Percentiles rank a stretch among this genome's conserved stretches.
phyloP scores from a whole-genome alignment of 1,140 invertebrate genomes.

The Antheraea mylitta region DNA sequence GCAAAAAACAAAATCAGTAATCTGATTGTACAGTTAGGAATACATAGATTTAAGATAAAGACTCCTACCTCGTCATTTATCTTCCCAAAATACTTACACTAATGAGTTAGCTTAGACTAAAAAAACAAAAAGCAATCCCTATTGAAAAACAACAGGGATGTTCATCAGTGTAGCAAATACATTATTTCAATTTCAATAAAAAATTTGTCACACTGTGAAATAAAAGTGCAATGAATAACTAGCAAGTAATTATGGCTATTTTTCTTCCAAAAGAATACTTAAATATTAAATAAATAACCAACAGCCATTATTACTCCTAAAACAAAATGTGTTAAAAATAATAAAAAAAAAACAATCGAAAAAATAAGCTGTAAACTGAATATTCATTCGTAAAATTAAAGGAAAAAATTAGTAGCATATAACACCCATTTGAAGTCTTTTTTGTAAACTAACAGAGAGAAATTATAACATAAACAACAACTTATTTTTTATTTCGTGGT shows the following conservation, averaged over 20 bases:
- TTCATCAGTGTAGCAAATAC: constrained; percentile 15
- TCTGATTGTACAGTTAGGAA: no score
- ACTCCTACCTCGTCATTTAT: not conserved
- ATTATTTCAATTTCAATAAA: not conserved
- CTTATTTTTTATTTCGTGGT: constrained; percentile 68
- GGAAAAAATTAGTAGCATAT: constrained; percentile 38
- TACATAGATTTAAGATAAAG: not conserved
- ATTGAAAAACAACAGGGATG: constrained; percentile 25
- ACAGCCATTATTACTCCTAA: constrained; percentile 37
- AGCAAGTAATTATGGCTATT: constrained; percentile 28
- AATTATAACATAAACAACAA: constrained; percentile 53
- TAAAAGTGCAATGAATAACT: constrained; percentile 33
- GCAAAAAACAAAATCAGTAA: no score
- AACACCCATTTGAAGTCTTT: not conserved
- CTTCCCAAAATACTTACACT: constrained; percentile 14
- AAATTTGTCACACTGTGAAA: constrained; percentile 16
- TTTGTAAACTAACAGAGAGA: constrained; percentile 33
- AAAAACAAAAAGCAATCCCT: constrained; percentile 33
- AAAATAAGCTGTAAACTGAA: constrained; percentile 70
- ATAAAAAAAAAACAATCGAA: constrained; percentile 36
- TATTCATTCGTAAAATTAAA: constrained; percentile 34
- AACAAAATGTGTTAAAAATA: constrained; percentile 44
- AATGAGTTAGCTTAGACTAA: constrained; percentile 38
- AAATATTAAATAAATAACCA: constrained; percentile 13
- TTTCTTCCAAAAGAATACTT: constrained; percentile 5